Evolutionary conservation across 2,888 invertebrate species (phyloP).

Genomic region (Phragmatobia fuliginosa): DNA sequence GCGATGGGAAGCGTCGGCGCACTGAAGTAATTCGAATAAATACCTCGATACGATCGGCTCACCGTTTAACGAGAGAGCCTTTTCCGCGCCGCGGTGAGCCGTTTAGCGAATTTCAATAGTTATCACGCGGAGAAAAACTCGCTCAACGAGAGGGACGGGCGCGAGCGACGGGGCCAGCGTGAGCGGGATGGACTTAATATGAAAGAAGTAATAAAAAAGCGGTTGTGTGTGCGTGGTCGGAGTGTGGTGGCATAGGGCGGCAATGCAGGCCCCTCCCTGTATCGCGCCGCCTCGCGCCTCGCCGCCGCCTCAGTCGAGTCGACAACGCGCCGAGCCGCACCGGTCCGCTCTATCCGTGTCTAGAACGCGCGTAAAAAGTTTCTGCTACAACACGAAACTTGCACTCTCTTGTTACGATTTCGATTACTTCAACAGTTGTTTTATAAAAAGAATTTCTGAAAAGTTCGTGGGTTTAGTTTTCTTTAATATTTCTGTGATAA

Average conservation of each 20-base stretch:
- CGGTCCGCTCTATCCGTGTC: constrained; percentile 70
- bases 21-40: constrained; percentile 79
- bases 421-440: constrained; percentile 39
- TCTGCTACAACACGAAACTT: constrained; percentile 76
- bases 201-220: constrained; percentile 86
- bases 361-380: constrained; percentile 83
- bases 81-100: constrained; percentile 85
- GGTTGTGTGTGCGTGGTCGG: constrained; percentile 84
- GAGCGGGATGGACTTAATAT: constrained; percentile 80
- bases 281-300: constrained; percentile 74
- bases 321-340: constrained; percentile 79
- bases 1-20: constrained; percentile 73
- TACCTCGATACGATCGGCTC: constrained; percentile 83
- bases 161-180: constrained; percentile 62
- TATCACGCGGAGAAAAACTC: constrained; percentile 86
- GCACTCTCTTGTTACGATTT: constrained; percentile 62
- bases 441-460: constrained; percentile 33
- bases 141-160: constrained; percentile 72
- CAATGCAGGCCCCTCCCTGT: constrained; percentile 84
- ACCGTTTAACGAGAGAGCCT: constrained; percentile 85
- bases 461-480: constrained; percentile 54
- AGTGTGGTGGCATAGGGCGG: constrained; percentile 85
- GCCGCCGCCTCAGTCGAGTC: constrained; percentile 81
- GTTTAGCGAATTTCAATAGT: constrained; percentile 87
- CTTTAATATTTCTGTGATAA: constrained; percentile 49